These are phyloP conservation scores for Protonemura montana DNA, from an alignment of 2,888 invertebrate species.

Conservation along the genomic window DNA sequence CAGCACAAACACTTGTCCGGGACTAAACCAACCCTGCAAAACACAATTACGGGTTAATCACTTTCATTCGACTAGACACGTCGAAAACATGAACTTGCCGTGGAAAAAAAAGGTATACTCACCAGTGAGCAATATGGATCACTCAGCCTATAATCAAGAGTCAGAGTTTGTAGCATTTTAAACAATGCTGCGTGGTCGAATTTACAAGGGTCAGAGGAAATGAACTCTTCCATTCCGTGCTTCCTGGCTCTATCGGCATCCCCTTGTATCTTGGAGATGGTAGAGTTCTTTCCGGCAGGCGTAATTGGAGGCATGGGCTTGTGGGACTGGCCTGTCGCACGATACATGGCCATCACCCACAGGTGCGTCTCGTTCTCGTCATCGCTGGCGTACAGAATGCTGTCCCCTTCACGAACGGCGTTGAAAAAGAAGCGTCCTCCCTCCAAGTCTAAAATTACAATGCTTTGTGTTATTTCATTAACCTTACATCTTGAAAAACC, in stretches of 20 bases:
- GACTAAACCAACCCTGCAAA: constrained; percentile 97
- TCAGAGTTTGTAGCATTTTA: constrained; percentile 88
- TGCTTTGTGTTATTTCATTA: background rate
- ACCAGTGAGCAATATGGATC: constrained; percentile 99
- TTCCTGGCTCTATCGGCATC: constrained; percentile 96
- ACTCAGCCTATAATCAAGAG: constrained; percentile 92
- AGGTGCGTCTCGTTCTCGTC: constrained; percentile 98
- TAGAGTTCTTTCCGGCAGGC: constrained; percentile 82
- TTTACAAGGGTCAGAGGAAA: constrained; percentile 97
- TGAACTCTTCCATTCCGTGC: constrained; percentile 99
- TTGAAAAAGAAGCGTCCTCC: constrained; percentile 97
- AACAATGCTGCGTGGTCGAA: constrained; percentile 95
- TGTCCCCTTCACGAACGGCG: constrained; percentile 97
- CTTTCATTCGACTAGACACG: too few relatives aligned
- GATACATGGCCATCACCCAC: constrained; percentile 99
- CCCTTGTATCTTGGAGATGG: constrained; percentile 89
- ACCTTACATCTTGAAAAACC: background rate
- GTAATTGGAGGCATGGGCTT: constrained; percentile 96
- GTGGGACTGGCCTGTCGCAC: constrained; percentile 99
- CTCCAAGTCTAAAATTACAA: constrained; percentile 73
- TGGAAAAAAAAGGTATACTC: constrained; percentile 76
- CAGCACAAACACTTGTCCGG: constrained; percentile 97
- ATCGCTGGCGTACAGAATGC: constrained; percentile 93
- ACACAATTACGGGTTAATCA: too few relatives aligned
- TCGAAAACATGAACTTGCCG: too few relatives aligned